phyloP scores from a whole-genome alignment of 2,888 invertebrate genomes.

The Hipparchia sbordonii region DNA sequence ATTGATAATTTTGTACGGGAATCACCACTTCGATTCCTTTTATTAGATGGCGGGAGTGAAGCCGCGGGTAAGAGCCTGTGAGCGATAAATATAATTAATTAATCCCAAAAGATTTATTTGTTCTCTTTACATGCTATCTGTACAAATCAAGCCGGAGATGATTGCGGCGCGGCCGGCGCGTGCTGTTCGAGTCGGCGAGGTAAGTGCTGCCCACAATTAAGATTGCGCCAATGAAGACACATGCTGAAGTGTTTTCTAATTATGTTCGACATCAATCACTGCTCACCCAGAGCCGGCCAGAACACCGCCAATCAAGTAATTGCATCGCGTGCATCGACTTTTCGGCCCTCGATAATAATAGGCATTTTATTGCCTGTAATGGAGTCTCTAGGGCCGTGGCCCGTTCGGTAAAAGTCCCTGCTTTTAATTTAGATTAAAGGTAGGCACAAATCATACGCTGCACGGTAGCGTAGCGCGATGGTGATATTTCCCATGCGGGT shows the following conservation, averaged over 20 bases:
- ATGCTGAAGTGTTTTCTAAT: slow-evolving; percentile 83
- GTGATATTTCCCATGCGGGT: no score
- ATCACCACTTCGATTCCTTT: no score
- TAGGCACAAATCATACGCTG: no score
- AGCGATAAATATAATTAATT: no score
- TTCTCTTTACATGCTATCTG: slow-evolving; percentile 34
- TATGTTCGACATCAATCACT: slow-evolving; percentile 81
- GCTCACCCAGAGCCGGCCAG: slow-evolving; percentile 69
- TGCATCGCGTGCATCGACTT: slow-evolving; percentile 83
- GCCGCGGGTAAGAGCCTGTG: no score
- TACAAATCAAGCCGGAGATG: slow-evolving; percentile 35
- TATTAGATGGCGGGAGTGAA: no score
- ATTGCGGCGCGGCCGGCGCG: slow-evolving; percentile 53
- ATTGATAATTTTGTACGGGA: no score
- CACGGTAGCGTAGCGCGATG: no score
- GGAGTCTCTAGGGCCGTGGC: slow-evolving; percentile 81
- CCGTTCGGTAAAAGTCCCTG: slow-evolving; percentile 65
- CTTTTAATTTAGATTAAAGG: slow-evolving; percentile 76
- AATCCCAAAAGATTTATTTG: slow-evolving; percentile 11
- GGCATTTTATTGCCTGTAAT: slow-evolving; percentile 82
- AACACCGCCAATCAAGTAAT: slow-evolving; percentile 82
- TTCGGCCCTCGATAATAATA: slow-evolving; percentile 82
- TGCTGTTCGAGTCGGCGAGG: slow-evolving; percentile 76
- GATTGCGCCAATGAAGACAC: slow-evolving; percentile 79
- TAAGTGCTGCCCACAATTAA: slow-evolving; percentile 80